Percentiles rank a stretch among this genome's conserved stretches.
phyloP scores from a whole-genome alignment of 2,797 vertebrate species.

The Diglossa cyanea region DNA sequence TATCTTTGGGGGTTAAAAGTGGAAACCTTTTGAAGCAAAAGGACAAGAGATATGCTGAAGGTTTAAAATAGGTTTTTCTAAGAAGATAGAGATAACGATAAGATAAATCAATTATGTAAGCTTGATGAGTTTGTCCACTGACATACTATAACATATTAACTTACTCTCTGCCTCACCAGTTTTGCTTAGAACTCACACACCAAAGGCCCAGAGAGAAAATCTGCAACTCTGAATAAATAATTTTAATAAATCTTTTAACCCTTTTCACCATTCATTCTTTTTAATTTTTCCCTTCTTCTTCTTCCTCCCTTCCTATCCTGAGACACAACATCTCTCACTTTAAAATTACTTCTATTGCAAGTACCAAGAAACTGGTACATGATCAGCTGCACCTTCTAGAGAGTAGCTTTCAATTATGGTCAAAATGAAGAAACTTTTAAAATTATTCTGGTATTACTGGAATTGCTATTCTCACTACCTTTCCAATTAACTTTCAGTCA shows the following conservation, averaged over 20 bases:
- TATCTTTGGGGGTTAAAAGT: not conserved
- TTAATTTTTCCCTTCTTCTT: not conserved
- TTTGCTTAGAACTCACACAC: not conserved
- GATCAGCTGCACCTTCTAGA: not conserved
- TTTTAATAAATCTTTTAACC: not conserved
- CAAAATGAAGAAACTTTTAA: not conserved
- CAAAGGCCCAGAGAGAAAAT: not conserved
- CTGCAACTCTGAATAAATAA: not conserved
- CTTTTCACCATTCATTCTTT: not conserved
- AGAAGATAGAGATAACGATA: not conserved
- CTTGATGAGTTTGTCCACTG: not conserved
- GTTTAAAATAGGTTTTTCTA: not conserved
- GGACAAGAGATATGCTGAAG: not conserved
- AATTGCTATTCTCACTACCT: not conserved
- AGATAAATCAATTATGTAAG: not conserved
- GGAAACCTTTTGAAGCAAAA: not conserved
- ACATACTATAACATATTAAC: not conserved
- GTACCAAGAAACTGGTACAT: not conserved
- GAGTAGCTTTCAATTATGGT: not conserved
- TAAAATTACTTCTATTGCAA: not conserved
- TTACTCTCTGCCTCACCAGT: not conserved
- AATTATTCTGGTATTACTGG: not conserved
- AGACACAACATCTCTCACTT: not conserved
- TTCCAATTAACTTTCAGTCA: not conserved
- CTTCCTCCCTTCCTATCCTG: not conserved